These are phyloP conservation scores for Polyodon spathula DNA, from an alignment of 2,113 vertebrate genomes.

Conservation along the genomic window DNA sequence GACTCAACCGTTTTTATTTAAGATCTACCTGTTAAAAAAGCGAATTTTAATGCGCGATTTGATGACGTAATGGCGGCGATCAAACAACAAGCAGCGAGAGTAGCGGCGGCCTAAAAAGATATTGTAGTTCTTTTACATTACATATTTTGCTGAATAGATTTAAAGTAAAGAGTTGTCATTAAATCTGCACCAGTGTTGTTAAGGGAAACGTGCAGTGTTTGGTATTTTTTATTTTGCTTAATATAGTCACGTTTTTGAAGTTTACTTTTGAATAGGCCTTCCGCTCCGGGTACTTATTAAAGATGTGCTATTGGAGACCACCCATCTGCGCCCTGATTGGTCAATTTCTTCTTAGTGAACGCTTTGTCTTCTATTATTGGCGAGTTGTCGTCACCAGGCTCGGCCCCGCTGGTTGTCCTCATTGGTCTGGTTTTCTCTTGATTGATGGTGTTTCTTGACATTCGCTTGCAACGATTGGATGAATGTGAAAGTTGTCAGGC, in stretches of 20 bases:
- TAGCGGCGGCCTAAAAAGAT: constrained; percentile 38
- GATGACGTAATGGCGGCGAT: constrained; percentile 80
- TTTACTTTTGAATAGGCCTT: constrained; percentile 12
- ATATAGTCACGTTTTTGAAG: constrained; percentile 5
- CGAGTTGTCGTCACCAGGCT: background rate
- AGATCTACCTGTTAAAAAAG: constrained; percentile 37
- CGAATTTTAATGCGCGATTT: constrained; percentile 76
- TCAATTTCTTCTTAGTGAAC: constrained; percentile 1
- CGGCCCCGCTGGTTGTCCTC: background rate
- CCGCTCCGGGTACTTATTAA: constrained; percentile 6
- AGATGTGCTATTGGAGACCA: background rate
- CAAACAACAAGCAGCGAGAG: constrained; percentile 59
- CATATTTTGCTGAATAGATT: background rate
- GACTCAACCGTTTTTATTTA: constrained; percentile 13
- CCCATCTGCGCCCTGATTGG: constrained; percentile 10
- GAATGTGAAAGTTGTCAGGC: too few species aligned
- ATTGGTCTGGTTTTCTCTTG: too few species aligned
- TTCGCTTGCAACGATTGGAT: too few species aligned
- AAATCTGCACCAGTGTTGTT: too few species aligned
- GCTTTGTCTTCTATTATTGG: constrained; percentile 9
- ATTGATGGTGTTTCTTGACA: too few species aligned
- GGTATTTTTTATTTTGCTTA: too few species aligned
- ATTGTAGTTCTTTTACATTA: constrained; percentile 16
- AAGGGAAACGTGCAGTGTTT: too few species aligned
- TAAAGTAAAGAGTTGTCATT: too few species aligned